phyloP scores from a whole-genome alignment of 2,113 vertebrate species.

The Hylia prasina region DNA sequence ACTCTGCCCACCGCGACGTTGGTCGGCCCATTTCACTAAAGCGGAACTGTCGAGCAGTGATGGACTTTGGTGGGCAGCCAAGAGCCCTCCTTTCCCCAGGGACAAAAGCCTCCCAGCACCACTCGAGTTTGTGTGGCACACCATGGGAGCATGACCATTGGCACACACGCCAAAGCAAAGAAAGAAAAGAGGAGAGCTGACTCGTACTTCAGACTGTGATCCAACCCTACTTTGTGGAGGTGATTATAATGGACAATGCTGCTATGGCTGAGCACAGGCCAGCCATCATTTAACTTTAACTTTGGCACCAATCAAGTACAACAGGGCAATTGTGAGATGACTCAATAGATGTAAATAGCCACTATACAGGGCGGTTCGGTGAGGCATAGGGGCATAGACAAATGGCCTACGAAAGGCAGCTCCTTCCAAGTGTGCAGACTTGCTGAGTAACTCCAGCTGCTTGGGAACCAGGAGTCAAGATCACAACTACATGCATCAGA shows the following conservation, averaged over 20 bases:
- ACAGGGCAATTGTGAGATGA: not conserved
- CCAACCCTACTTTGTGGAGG: not conserved
- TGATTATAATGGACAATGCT: not conserved
- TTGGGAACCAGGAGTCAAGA: not conserved
- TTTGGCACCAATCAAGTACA: not conserved
- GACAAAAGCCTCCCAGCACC: not conserved
- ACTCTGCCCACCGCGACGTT: constrained; percentile 35
- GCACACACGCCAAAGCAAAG: constrained; percentile 38
- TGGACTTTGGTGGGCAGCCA: constrained; percentile 54
- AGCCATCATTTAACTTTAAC: not conserved
- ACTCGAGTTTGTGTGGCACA: not conserved
- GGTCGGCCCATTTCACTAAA: constrained; percentile 34
- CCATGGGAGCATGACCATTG: constrained; percentile 44
- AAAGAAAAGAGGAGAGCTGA: constrained; percentile 16
- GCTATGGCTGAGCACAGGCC: not conserved
- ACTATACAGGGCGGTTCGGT: not conserved
- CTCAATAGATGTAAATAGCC: not conserved
- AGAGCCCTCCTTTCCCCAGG: constrained; percentile 34
- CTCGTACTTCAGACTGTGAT: constrained; percentile 1
- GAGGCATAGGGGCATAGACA: not conserved
- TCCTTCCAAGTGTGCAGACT: not conserved
- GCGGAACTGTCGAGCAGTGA: constrained; percentile 37
- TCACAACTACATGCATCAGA: not conserved
- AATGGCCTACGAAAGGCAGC: not conserved
- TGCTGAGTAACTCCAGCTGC: not conserved